Conservation (phyloP, 2,888 invertebrate genomes). For the Antitype chi region DNA sequence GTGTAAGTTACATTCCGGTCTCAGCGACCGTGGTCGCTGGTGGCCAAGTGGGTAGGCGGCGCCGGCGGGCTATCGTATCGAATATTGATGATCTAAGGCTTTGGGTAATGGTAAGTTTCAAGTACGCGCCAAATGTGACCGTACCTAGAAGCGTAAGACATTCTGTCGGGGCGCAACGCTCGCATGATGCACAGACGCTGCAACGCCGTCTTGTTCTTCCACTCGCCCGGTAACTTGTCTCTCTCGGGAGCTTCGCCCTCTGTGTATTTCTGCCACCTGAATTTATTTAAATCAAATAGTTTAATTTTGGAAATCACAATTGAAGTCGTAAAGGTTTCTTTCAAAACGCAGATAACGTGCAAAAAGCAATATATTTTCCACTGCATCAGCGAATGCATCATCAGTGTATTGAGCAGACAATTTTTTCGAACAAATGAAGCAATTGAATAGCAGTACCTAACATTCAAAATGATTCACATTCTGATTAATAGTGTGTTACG, state of each 20-base stretch:
- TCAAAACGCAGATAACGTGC: neutral
- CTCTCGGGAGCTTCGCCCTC: conserved; percentile 98
- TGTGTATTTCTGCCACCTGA: conserved; percentile 97
- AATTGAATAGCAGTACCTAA: no score
- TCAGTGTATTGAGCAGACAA: no score
- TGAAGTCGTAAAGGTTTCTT: neutral
- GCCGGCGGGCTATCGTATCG: neutral
- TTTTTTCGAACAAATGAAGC: no score
- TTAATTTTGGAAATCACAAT: conserved; percentile 6
- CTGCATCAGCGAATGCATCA: no score
- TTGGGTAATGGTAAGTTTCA: neutral
- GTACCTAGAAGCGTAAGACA: conserved; percentile 97
- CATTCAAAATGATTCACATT: no score
- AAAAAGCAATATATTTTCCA: no score
- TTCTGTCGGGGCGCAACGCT: conserved; percentile 97
- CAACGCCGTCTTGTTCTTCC: conserved; percentile 97
- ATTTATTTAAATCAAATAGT: neutral
- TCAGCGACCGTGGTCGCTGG: neutral
- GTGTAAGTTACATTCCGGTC: no score
- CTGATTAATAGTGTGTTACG: no score
- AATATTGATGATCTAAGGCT: neutral
- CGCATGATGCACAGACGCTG: conserved; percentile 98
- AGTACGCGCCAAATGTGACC: conserved; percentile 12
- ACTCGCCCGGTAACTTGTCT: conserved; percentile 98
- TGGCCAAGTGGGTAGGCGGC: neutral